Evolutionary conservation across 1,140 invertebrate species (phyloP), one percentile per base, ranked within the genome.

Genomic region (Lasaia peninsularis): DNA sequence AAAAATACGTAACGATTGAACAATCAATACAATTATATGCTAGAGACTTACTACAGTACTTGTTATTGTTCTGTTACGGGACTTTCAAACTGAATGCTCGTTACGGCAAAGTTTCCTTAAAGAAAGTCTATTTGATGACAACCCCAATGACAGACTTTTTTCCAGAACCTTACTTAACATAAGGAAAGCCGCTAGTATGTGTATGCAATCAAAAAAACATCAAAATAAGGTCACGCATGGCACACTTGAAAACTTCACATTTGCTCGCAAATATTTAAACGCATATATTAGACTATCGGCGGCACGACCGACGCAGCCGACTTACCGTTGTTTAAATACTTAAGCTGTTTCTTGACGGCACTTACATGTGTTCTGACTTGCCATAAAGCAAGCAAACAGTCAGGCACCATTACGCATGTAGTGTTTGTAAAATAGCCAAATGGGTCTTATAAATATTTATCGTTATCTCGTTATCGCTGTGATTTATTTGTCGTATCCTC

Each of bases 361-460:
- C 64, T 65, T 67, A 71, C 70, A 61, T 77, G 60, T 65, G 69
- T 73, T 75, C 63, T 67, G 71, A 69, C 71, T 71, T 71, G 73
- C 69, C 70, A 71, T 80, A 76, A 73, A 79, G 75, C 71, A 77
- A 78, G 79, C 77, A 76, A 28, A 69, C 62, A 64, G 67, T 21
- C 68, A 75, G 67, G 75, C 71, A 67, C 81, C 81, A 87, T 85
- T 87, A 84, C 75, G 57, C 60, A 58, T 69, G 33, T 62, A 83
- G 76, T 87, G 78, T 84, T 85, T 82, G 80, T 78, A 74, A 80
- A 82, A 85, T 82, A 83, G 70, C 69, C 72, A 77, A 79, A 80
- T 71, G 65, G 67, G 62, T 69, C 67, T 67, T 67, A 73, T 78
- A 80, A 75, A 78, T 85, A 76, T 84, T 84, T 83, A 79, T 78